Evolutionary conservation across 2,888 invertebrate species (phyloP), one percentile per base, ranked within the genome.

Genomic region (Phyllotreta cruciferae): DNA sequence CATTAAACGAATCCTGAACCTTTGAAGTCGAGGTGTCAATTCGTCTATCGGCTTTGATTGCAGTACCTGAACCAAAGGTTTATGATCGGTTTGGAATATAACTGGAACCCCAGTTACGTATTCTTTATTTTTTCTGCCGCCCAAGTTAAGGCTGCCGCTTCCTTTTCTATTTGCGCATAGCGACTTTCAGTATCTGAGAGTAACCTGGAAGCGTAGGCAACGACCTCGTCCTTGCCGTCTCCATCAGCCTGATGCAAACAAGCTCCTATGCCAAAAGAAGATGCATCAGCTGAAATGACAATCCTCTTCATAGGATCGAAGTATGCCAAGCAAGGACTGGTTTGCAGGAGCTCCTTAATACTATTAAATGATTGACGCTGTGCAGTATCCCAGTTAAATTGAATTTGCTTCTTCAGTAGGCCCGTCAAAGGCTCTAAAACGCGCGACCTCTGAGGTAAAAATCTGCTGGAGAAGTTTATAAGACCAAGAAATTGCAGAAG

Each of bases 21-120:
- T 13, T 36, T 56, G 64, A 14, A 62, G 35, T 50, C 62, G 49
- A 6, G 64, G 64, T 6, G 64, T 64, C 9, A 60, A 11, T 37
- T 64, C 64, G 41, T 63, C 62, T 8, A 64, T 49, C 6, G 62
- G 52, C 45, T 64, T 64, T 5, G 62, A 52, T 53, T 63, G 56
- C 7, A 50, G 37, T 13, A 64, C 47, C 39, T 63, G 62, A 9
- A 64, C 6, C n/a, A 63, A 39, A 7, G 64, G 64, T n/a, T 50
- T 49, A 39, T 64, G 64, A 52, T 64, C 64, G 3, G 61, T 61
- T 60, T 60, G 44, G 9, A 62, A 34, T 14, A 56, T 2, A 24
- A 50, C 7, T 34, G 6, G 14, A 14, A 56, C 8, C 9, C 62
- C 56, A 4, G 55, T 38, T 38, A 63, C 24, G 24, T 53, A 60